phyloP scores from a whole-genome alignment of 2,113 vertebrate genomes.

The Ochotona princeps region DNA sequence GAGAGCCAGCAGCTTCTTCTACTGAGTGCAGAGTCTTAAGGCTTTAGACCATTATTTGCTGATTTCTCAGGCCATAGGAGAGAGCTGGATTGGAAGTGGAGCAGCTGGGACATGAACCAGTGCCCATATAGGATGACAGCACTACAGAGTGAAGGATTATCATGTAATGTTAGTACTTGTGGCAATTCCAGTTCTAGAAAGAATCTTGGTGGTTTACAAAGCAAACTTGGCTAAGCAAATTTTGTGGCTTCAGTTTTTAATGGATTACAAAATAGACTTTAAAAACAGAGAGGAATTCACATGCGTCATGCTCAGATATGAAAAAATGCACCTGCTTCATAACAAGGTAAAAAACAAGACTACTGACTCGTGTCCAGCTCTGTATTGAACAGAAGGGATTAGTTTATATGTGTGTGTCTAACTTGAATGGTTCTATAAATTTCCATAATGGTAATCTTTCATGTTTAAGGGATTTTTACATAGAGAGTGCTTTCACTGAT shows the following conservation, averaged over 20 bases:
- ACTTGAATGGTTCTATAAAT: neutral
- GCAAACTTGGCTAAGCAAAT: neutral
- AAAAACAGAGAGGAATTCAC: neutral
- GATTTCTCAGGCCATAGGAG: too few species aligned
- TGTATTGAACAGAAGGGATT: neutral
- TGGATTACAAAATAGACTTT: neutral
- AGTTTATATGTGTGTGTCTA: neutral
- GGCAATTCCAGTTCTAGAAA: neutral
- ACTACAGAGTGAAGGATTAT: neutral
- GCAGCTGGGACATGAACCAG: too few species aligned
- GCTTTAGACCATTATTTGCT: too few species aligned
- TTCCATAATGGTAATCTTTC: neutral
- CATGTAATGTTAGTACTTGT: neutral
- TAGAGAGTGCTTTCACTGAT: neutral
- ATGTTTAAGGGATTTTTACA: neutral
- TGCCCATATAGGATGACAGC: too few species aligned
- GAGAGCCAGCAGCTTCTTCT: too few species aligned
- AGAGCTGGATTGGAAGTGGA: too few species aligned
- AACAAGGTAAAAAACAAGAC: neutral
- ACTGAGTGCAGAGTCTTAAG: too few species aligned
- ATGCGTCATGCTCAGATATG: neutral
- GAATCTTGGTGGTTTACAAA: neutral
- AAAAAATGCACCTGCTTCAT: neutral
- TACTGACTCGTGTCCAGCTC: neutral
- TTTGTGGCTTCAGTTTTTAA: neutral